Evolutionary conservation across 2,113 vertebrate genomes (phyloP).

Genomic region (Geothlypis trichas): DNA sequence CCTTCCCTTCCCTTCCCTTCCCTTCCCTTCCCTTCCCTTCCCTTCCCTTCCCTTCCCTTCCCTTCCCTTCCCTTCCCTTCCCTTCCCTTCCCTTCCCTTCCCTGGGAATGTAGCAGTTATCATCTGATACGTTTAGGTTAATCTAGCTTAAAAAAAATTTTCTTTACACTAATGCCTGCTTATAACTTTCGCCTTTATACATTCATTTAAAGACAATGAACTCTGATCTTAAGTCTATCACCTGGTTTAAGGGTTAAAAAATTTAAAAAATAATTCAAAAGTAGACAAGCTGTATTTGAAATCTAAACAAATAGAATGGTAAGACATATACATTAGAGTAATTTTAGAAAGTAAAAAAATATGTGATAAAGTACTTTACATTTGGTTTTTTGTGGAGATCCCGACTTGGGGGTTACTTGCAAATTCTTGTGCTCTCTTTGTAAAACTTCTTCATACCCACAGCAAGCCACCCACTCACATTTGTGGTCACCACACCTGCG

Average conservation of each 20-base stretch:
- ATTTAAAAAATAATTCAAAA: background rate
- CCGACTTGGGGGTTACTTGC: background rate
- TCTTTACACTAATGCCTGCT: background rate
- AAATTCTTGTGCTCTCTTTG: background rate
- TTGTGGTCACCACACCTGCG: background rate
- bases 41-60: background rate
- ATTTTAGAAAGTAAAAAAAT: background rate
- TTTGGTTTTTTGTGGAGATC: background rate
- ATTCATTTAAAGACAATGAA: background rate
- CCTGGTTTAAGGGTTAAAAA: background rate
- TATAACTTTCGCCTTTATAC: background rate
- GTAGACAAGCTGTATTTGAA: background rate
- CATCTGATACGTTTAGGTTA: background rate
- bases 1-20: background rate
- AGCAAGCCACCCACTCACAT: background rate
- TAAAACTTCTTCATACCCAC: background rate
- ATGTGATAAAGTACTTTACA: background rate
- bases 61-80: background rate
- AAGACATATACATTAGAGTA: background rate
- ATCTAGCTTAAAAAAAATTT: background rate
- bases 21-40: background rate
- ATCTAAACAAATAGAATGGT: background rate
- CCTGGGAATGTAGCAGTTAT: background rate
- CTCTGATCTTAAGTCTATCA: background rate
- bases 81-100: background rate